Conservation (phyloP, 1,140 invertebrate species). For the Scylla paramamosain region DNA sequence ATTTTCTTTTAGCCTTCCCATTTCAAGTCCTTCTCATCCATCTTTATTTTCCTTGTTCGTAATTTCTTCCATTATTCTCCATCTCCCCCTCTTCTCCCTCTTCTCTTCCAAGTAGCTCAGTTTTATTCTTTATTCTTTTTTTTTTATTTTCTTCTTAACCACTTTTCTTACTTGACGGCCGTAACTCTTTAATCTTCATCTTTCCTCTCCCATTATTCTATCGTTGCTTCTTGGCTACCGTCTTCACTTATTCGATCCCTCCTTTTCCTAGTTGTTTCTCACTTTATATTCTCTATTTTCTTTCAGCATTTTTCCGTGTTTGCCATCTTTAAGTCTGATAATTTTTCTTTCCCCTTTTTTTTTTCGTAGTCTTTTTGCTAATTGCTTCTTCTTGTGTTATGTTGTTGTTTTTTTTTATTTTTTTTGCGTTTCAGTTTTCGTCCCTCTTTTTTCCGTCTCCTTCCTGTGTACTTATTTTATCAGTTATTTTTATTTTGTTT, state of each 20-base stretch:
- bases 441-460: neutral
- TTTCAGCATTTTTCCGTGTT: neutral
- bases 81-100: neutral
- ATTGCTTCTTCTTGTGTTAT: too few species aligned
- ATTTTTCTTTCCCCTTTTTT: neutral
- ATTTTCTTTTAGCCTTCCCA: neutral
- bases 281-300: neutral
- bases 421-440: neutral
- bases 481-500: neutral
- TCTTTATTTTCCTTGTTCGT: slow-evolving; percentile 2
- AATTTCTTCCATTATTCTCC: slow-evolving; percentile 23
- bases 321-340: too few species aligned
- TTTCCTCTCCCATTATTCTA: too few species aligned
- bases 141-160: too few species aligned
- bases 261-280: too few species aligned
- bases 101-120: too few species aligned
- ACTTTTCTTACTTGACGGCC: too few species aligned
- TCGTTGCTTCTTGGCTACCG: too few species aligned
- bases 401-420: neutral
- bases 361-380: neutral
- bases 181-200: too few species aligned
- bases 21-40: slow-evolving; percentile 7
- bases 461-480: neutral
- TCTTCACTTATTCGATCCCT: too few species aligned
- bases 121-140: too few species aligned